Evolutionary conservation across 2,888 invertebrate genomes (phyloP).

Genomic region (Anoncus sp.): DNA sequence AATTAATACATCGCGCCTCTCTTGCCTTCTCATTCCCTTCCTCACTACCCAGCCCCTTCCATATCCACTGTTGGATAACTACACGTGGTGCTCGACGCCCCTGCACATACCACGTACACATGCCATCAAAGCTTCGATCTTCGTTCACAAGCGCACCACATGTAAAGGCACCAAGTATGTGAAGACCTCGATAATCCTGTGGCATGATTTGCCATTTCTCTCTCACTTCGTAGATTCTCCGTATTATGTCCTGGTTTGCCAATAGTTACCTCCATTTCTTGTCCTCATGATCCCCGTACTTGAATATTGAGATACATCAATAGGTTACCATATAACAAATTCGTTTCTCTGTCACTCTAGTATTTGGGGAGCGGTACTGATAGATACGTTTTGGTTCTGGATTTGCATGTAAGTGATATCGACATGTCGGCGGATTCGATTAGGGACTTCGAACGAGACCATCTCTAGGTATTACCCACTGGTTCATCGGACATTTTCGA

Average conservation of each 20-base stretch:
- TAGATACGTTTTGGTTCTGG: conserved; percentile 61
- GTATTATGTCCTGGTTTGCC: conserved; percentile 25
- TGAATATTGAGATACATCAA: conserved; percentile 25
- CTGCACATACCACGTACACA: conserved; percentile 50
- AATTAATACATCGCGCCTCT: conserved; percentile 83
- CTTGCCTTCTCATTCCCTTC: conserved; percentile 64
- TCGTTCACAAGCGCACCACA: conserved; percentile 43
- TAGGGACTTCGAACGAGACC: conserved; percentile 76
- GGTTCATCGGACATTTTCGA: conserved; percentile 11
- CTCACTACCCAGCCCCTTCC: conserved; percentile 58
- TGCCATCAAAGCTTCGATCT: conserved; percentile 60
- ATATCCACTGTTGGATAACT: conserved; percentile 48
- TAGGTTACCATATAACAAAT: conserved; percentile 69
- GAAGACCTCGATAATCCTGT: conserved; percentile 28
- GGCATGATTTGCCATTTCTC: conserved; percentile 39
- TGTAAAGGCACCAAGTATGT: conserved; percentile 34
- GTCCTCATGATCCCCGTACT: conserved; percentile 29
- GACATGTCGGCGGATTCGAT: conserved; percentile 77
- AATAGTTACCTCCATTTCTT: conserved; percentile 3
- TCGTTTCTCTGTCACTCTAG: conserved; percentile 59
- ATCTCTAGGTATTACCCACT: conserved; percentile 10
- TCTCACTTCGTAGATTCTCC: conserved; percentile 14
- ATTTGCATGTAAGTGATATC: conserved; percentile 82
- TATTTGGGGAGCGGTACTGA: not conserved
- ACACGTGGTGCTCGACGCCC: conserved; percentile 59